Evolutionary conservation across 2,113 vertebrate genomes (phyloP).

Genomic region (Australoheros scitulus): DNA sequence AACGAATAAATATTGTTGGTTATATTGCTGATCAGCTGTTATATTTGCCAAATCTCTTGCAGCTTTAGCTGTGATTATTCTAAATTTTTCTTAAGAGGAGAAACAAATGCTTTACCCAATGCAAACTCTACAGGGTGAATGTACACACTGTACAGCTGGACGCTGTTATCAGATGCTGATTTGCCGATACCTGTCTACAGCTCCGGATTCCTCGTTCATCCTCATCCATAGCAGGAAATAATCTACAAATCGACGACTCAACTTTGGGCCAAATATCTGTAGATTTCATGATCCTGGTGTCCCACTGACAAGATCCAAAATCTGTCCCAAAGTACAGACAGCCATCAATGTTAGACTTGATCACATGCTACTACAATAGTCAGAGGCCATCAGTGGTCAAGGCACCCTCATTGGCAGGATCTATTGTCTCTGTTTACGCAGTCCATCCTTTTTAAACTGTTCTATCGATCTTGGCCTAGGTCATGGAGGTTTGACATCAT

Average conservation of each 20-base stretch:
- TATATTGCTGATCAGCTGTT: no score
- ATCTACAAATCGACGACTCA: slow-evolving; percentile 8
- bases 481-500: slow-evolving; percentile 65
- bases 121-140: slow-evolving; percentile 10
- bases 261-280: neutral
- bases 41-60: no score
- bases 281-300: slow-evolving; percentile 16
- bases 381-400: slow-evolving; percentile 65
- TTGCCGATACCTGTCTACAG: slow-evolving; percentile 13
- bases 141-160: neutral
- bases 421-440: slow-evolving; percentile 73
- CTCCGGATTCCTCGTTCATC: slow-evolving; percentile 22
- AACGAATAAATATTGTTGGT: no score
- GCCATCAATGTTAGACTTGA: slow-evolving; percentile 59
- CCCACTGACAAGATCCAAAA: slow-evolving; percentile 37
- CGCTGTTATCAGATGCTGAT: slow-evolving; percentile 1
- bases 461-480: slow-evolving; percentile 74
- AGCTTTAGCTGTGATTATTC: no score
- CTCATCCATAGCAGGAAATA: neutral
- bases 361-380: slow-evolving; percentile 57
- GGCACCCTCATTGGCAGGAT: slow-evolving; percentile 61
- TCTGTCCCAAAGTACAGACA: slow-evolving; percentile 39
- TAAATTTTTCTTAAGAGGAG: no score
- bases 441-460: slow-evolving; percentile 72
- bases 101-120: neutral